These are phyloP conservation scores for Kryptopterus vitreolus DNA, from an alignment of 2,797 vertebrate genomes.

Conservation along the genomic window DNA sequence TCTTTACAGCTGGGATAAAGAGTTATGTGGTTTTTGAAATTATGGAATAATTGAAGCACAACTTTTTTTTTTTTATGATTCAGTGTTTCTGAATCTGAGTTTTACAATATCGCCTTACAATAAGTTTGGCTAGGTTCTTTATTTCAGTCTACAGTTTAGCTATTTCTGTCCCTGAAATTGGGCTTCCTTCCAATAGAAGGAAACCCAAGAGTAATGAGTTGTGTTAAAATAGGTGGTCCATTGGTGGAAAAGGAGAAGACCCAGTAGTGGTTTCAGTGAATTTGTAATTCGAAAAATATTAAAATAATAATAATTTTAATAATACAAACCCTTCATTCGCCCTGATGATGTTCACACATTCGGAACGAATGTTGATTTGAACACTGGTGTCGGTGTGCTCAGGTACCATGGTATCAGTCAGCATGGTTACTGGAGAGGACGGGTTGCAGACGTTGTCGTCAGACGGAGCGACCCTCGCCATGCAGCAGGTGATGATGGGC, in stretches of 20 bases:
- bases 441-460: conserved; percentile 84
- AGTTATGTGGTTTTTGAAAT: background rate
- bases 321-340: background rate
- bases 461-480: conserved; percentile 83
- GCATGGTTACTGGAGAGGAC: conserved; percentile 80
- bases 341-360: background rate
- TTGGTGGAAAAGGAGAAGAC: background rate
- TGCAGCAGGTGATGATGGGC: conserved; percentile 89
- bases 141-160: background rate
- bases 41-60: background rate
- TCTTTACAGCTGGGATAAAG: background rate
- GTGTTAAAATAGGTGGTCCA: too few relatives aligned
- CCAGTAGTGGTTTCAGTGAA: background rate
- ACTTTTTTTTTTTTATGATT: too few relatives aligned
- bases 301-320: too few relatives aligned
- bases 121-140: background rate
- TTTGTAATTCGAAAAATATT: background rate
- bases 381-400: conserved; percentile 8
- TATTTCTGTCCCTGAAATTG: conserved; percentile 13
- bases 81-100: background rate
- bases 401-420: conserved; percentile 83
- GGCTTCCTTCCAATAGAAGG: background rate
- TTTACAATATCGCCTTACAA: background rate
- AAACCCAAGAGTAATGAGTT: background rate
- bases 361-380: background rate